Base-by-base conservation (phyloP, 2,113 vertebrate species). In the Gila orcuttii region DNA sequence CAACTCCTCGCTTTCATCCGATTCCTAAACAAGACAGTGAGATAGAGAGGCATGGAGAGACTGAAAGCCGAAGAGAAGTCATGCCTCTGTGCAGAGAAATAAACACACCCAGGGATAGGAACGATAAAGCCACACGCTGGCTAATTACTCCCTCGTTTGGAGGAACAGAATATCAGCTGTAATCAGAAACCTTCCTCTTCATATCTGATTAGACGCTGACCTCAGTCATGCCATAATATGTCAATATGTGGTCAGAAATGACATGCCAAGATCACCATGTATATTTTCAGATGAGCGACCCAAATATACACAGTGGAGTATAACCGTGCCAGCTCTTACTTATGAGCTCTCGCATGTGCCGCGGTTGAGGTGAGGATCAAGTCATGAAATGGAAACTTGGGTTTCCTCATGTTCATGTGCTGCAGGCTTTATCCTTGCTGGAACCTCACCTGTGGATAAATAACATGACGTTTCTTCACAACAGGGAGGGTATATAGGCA, bases 1-100 rank as follows among this genome's bases (percentile, higher is more conserved):
- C 42, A 88, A 85, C 81, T 75, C 79, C 52, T 66, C 17, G 9
- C 85, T 87, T 90, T 87, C 66, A 79, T 89, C 74, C 59, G 2
- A 21, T 64, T 62, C 69, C 84, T 71, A 82, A 86, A 79, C 78
- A 75, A 60, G 66, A 85, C 69, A 47, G 77, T 69, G 74, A 50
- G 75, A 73, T 85, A 81, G 12, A 31, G 81, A 73, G 42, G 23
- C 17, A 21, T 12, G 55, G 55, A 19, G 79, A 66, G 74, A 74
- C 28, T 10, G 73, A 77, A 74, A 69, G 69, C 23, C 59, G 25
- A 15, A 25, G 36, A 47, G 57, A 86, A 84, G 64, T 80, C 64
- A 55, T 36, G 66, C 55, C 57, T 25, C 21, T 5, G 64, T 62
- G 31, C 55, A 77, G 36, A 80, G 86, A 88, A 88, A 85, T 86